A percentile compares a stretch with the other conserved stretches of the same genome.
Conservation (phyloP, 2,888 invertebrate genomes). For the Machimus rusticus region DNA sequence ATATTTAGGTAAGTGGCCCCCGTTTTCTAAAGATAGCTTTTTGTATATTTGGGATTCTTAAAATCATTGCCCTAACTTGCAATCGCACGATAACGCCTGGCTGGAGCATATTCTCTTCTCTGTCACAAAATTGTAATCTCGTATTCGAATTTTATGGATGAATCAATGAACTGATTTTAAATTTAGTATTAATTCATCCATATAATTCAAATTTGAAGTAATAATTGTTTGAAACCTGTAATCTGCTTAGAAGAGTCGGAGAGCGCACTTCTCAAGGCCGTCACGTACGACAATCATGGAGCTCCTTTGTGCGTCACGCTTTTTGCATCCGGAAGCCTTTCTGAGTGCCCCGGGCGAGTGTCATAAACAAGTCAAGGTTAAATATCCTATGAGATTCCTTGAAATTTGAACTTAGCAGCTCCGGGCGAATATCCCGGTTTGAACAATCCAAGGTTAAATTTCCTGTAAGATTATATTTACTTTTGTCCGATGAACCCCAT, state of each 20-base stretch:
- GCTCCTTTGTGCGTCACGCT: neutral
- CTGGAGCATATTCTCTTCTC: too few relatives aligned
- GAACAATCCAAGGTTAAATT: too few relatives aligned
- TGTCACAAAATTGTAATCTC: neutral
- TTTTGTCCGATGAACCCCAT: too few relatives aligned
- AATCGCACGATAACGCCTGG: neutral
- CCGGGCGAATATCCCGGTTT: too few relatives aligned
- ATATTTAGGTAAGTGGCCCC: constrained; percentile 69
- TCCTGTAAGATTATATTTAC: too few relatives aligned
- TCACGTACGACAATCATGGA: neutral
- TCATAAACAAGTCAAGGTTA: neutral
- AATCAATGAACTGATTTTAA: too few relatives aligned
- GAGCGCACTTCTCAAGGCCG: neutral
- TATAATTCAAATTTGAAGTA: too few relatives aligned
- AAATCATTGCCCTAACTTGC: neutral
- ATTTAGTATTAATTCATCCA: neutral
- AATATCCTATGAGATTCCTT: neutral
- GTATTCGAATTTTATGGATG: too few relatives aligned
- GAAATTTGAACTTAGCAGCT: neutral
- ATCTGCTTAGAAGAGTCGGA: neutral
- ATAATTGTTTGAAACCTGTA: too few relatives aligned
- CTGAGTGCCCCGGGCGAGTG: too few relatives aligned
- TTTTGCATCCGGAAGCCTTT: neutral
- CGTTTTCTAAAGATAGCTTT: neutral
- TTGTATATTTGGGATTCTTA: neutral